Conservation (phyloP, 2,888 invertebrate species). For the Diaphora mendica region DNA sequence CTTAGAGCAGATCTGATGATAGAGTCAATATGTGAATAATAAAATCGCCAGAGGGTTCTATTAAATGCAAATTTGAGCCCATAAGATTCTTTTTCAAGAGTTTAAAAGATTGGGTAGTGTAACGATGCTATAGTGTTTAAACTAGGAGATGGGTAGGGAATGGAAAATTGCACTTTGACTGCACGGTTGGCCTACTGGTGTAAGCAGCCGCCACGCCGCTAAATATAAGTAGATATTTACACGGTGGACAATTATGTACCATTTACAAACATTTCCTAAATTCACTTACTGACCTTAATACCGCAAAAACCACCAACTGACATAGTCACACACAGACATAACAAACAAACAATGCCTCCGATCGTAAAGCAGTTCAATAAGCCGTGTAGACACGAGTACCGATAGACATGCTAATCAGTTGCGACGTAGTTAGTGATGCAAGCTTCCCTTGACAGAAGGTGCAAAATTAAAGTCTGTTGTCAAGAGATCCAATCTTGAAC, state of each 20-base stretch:
- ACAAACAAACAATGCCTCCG: conserved; percentile 25
- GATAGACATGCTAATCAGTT: conserved; percentile 64
- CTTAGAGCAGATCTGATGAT: neutral
- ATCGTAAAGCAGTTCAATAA: conserved; percentile 45
- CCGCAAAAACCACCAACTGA: conserved; percentile 3
- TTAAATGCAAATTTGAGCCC: too few relatives aligned
- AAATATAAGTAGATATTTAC: neutral
- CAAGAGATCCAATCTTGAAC: conserved; percentile 60
- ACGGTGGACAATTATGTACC: neutral
- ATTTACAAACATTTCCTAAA: neutral
- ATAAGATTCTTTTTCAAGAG: too few relatives aligned
- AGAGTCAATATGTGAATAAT: neutral
- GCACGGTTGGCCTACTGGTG: too few relatives aligned
- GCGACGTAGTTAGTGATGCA: conserved; percentile 58
- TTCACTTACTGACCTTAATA: neutral
- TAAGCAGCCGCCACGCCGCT: too few relatives aligned
- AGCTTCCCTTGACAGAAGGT: conserved; percentile 56
- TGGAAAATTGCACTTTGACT: neutral
- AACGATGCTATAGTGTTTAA: too few relatives aligned
- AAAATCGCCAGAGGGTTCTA: too few relatives aligned
- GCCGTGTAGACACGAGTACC: conserved; percentile 41
- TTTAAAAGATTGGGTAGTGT: too few relatives aligned
- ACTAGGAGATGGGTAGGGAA: too few relatives aligned
- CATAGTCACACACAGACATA: conserved; percentile 20
- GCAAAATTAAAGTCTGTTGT: conserved; percentile 65